Conservation (phyloP, 2,888 invertebrate species). For the Dryococelus australis region DNA sequence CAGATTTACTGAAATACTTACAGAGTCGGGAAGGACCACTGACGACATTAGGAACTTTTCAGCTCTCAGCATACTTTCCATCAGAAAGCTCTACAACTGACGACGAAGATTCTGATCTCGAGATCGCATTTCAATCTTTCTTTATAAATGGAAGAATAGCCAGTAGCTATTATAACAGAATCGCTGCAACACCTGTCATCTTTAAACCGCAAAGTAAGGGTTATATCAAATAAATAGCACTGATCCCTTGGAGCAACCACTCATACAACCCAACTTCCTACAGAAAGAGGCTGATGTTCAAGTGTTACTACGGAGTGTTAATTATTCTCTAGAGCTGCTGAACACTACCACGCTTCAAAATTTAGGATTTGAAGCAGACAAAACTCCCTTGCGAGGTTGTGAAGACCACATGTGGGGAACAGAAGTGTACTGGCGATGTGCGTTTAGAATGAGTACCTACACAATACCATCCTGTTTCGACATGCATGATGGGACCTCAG, state of each 20-base stretch:
- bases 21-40: background rate
- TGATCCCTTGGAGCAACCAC: background rate
- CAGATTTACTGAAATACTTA: background rate
- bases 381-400: background rate
- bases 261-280: background rate
- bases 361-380: background rate
- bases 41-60: background rate
- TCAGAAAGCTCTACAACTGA: background rate
- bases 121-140: background rate
- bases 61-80: background rate
- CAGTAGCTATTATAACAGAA: background rate
- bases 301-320: background rate
- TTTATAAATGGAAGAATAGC: background rate
- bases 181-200: background rate
- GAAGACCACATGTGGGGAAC: background rate
- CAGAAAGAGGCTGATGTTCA: background rate
- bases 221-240: background rate
- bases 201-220: background rate
- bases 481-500: constrained; percentile 55
- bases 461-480: constrained; percentile 50
- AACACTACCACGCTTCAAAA: background rate
- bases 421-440: constrained; percentile 67
- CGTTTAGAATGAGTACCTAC: constrained; percentile 57
- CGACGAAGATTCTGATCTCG: background rate
- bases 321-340: background rate